These are phyloP conservation scores for Probaryconus sp. DNA, from an alignment of 1,140 invertebrate genomes.

Conservation along the genomic window DNA sequence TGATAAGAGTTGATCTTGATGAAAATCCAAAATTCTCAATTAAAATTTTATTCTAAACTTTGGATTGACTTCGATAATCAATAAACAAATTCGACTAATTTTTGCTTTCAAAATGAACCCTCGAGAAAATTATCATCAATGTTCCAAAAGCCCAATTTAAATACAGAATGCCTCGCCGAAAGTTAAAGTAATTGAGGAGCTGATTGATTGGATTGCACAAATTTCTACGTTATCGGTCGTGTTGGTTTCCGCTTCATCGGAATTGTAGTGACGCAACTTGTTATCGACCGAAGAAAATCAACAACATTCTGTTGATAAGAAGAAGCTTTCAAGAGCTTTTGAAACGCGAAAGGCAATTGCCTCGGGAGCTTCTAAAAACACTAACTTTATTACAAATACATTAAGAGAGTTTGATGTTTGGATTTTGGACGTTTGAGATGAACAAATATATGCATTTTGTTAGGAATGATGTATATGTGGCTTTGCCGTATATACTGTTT, in stretches of 20 bases:
- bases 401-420: not conserved
- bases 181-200: too few relatives aligned
- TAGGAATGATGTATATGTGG: slow-evolving; percentile 10
- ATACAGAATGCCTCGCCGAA: too few relatives aligned
- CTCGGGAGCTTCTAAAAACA: slow-evolving; percentile 3
- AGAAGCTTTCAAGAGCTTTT: slow-evolving; percentile 9
- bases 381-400: slow-evolving; percentile 2
- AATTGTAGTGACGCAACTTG: slow-evolving; percentile 9
- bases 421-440: slow-evolving; percentile 18
- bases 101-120: too few relatives aligned
- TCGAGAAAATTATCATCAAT: too few relatives aligned
- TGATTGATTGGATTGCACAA: too few relatives aligned
- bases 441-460: slow-evolving; percentile 23
- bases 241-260: slow-evolving; percentile 34
- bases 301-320: slow-evolving; percentile 31
- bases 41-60: too few relatives aligned
- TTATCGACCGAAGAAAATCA: slow-evolving; percentile 56
- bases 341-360: not conserved
- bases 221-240: slow-evolving; percentile 53
- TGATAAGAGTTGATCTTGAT: too few relatives aligned
- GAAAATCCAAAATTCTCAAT: too few relatives aligned
- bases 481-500: slow-evolving; percentile 10
- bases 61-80: too few relatives aligned
- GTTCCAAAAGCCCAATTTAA: too few relatives aligned
- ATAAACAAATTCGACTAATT: too few relatives aligned